Evolutionary conservation across 2,888 invertebrate species (phyloP).

Genomic region (Galeruca laticollis): DNA sequence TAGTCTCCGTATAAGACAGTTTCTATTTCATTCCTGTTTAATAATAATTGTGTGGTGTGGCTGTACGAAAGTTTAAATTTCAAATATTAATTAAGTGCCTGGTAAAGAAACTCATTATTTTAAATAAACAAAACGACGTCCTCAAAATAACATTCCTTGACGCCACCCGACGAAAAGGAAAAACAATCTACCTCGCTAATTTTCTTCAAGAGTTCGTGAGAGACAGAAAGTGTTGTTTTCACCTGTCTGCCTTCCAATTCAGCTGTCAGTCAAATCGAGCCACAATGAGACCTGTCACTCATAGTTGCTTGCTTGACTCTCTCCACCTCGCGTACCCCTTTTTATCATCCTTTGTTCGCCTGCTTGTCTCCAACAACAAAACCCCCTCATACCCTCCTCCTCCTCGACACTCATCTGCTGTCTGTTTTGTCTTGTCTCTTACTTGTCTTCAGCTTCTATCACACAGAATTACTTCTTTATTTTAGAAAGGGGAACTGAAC

Average conservation of each 20-base stretch:
- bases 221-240: constrained; percentile 52
- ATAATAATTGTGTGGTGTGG: too few relatives aligned
- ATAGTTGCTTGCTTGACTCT: constrained; percentile 52
- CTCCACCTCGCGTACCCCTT: constrained; percentile 50
- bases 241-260: constrained; percentile 60
- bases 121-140: not conserved
- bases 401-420: constrained; percentile 35
- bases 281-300: constrained; percentile 65
- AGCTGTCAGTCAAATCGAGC: constrained; percentile 61
- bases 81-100: not conserved
- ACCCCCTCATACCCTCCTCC: constrained; percentile 45
- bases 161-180: constrained; percentile 8
- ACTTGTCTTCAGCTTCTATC: constrained; percentile 47
- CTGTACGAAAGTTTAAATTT: not conserved
- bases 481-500: constrained; percentile 37
- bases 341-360: constrained; percentile 58
- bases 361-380: constrained; percentile 59
- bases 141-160: not conserved
- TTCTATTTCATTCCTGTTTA: too few relatives aligned
- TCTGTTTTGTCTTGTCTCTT: constrained; percentile 32
- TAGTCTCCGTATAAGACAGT: too few relatives aligned
- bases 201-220: constrained; percentile 47
- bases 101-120: not conserved
- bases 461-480: constrained; percentile 59
- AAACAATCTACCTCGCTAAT: constrained; percentile 43